These are phyloP conservation scores for Caenorhabditis uteleia DNA, from an alignment of 2,888 invertebrate genomes.

Conservation along the genomic window DNA sequence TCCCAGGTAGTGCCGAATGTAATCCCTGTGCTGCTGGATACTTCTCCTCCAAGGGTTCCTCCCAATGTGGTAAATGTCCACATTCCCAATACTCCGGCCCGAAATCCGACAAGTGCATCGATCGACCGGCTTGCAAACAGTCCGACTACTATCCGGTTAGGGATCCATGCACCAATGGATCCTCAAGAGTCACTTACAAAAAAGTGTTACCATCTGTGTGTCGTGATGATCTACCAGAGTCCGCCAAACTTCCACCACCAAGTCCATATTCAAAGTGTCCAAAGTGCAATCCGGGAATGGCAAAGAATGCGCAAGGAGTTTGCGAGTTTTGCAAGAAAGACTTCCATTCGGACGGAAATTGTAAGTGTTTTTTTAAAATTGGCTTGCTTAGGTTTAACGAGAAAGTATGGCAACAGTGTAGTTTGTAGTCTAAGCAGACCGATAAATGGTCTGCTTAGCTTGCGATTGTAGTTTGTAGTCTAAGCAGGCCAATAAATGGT, in stretches of 20 bases:
- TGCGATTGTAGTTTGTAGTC: too few relatives aligned
- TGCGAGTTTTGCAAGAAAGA: constrained; percentile 74
- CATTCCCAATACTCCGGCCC: constrained; percentile 68
- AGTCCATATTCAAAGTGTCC: constrained; percentile 70
- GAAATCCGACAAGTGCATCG: constrained; percentile 72
- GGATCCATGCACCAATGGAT: constrained; percentile 71
- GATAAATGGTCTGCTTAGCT: too few relatives aligned
- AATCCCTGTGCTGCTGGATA: constrained; percentile 72
- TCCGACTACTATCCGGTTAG: constrained; percentile 74
- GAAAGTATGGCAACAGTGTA: too few relatives aligned
- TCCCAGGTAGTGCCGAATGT: constrained; percentile 70
- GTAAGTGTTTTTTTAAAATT: constrained; percentile 31
- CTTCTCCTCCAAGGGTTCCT: constrained; percentile 72
- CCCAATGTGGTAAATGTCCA: constrained; percentile 71
- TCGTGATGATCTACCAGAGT: constrained; percentile 70
- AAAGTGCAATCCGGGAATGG: constrained; percentile 75
- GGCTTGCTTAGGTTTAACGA: background rate
- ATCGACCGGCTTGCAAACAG: constrained; percentile 72
- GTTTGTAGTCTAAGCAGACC: too few relatives aligned
- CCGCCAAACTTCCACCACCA: constrained; percentile 62
- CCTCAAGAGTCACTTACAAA: constrained; percentile 71
- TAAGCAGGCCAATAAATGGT: too few relatives aligned
- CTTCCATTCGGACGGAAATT: constrained; percentile 71
- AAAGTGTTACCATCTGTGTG: constrained; percentile 75
- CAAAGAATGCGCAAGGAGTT: constrained; percentile 68